Conservation (phyloP, 1,140 invertebrate genomes). For the Tribolium castaneum region DNA sequence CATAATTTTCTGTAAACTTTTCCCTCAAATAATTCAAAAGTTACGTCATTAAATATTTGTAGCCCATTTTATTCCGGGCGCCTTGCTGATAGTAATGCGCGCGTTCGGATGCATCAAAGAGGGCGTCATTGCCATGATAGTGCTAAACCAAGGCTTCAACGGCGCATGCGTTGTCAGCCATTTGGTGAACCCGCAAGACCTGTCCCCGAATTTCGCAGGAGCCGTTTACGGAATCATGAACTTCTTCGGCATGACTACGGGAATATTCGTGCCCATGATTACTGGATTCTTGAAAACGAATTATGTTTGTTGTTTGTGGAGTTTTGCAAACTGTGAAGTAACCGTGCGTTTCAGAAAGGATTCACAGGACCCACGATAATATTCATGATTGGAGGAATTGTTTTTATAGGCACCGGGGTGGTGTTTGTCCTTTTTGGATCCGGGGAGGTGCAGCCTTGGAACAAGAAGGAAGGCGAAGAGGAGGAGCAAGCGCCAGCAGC, state of each 20-base stretch:
- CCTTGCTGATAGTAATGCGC: background rate
- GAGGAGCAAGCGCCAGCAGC: conserved; percentile 18
- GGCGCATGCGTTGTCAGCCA: conserved; percentile 88
- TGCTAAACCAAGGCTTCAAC: conserved; percentile 81
- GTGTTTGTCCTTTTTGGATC: conserved; percentile 67
- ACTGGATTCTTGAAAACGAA: background rate
- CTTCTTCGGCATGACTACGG: conserved; percentile 77
- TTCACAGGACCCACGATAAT: conserved; percentile 69
- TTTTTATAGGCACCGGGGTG: conserved; percentile 66
- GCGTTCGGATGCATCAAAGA: background rate
- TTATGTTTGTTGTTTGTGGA: background rate
- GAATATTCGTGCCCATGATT: conserved; percentile 74
- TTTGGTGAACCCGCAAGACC: conserved; percentile 85
- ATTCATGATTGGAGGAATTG: conserved; percentile 68
- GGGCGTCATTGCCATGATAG: conserved; percentile 68
- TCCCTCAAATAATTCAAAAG: background rate
- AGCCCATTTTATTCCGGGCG: background rate
- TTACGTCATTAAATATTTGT: background rate
- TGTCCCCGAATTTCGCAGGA: conserved; percentile 84
- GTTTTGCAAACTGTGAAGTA: background rate
- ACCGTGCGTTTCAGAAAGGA: conserved; percentile 61
- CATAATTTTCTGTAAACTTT: conserved; percentile 72
- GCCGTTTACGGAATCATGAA: conserved; percentile 81
- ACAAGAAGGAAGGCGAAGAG: conserved; percentile 51
- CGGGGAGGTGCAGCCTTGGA: conserved; percentile 65